Evolutionary conservation across 2,113 vertebrate species (phyloP), one percentile per base, ranked within the genome.

Genomic region (Chamaea fasciata): DNA sequence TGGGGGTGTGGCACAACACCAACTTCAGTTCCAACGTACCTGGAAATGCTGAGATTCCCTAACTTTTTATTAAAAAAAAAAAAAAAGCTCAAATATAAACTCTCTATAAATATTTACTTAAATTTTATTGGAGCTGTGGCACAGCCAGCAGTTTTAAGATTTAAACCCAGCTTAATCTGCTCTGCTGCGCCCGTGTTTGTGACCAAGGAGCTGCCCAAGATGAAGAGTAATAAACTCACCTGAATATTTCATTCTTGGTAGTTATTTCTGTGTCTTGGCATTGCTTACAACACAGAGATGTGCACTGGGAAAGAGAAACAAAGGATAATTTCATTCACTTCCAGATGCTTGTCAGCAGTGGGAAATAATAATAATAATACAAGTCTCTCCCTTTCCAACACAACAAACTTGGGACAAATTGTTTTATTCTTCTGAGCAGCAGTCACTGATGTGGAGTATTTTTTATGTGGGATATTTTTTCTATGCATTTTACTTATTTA

Each of bases 201-300:
- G 68, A 81, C 31, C 62, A 42, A 87, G 62, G 69, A 37, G 28
- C 30, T 93, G 65, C 39, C 64, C 44, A 26, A 74, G 56, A 77
- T 20, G 8, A 53, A 83, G 46, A 86, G 46, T 35, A 77, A 94
- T 56, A 60, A 59, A 62, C 98, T 98, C 96, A 99, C 99, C 99
- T 99, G 98, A 99, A 99, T 95, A 99, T 99, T 96, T 99, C 99
- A 77, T 99, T 99, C 98, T 99, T 99, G 78, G 99, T 99, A 15
- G 99, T 99, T 96, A 99, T 99, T 98, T 99, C 99, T 63, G 98
- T 99, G 93, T 99, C 98, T 90, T 99, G 98, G 97, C 99, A 99
- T 83, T 99, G 98, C 96, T 99, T 99, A 95, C 99, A 99, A 92
- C 99, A 99, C 21, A 99, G 98, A 5, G 99, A 99, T 1, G 99